These are phyloP conservation scores for Muraenolepis orangiensis DNA, from an alignment of 2,797 vertebrate genomes.

Conservation along the genomic window DNA sequence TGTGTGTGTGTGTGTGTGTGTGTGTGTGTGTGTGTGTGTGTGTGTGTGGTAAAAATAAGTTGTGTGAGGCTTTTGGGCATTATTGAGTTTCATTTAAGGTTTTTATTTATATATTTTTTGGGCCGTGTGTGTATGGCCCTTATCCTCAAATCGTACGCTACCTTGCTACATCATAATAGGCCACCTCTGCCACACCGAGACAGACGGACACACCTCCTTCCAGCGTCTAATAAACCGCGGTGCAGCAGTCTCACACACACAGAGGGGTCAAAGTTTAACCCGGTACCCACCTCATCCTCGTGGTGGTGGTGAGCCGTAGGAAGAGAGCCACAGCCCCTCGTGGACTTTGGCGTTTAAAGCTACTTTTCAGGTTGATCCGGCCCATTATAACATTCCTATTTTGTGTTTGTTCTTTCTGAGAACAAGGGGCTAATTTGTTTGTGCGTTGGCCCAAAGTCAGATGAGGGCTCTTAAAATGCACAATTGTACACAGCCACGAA, in stretches of 20 bases:
- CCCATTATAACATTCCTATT: background rate
- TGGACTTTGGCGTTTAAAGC: too few relatives aligned
- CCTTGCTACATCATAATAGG: conserved; percentile 84
- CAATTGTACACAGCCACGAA: background rate
- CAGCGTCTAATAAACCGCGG: conserved; percentile 78
- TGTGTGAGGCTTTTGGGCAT: too few relatives aligned
- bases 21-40: conserved; percentile 3
- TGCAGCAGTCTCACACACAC: conserved; percentile 61
- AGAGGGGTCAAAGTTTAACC: conserved; percentile 83
- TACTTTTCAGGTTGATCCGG: too few relatives aligned
- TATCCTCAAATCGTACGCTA: background rate
- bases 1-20: conserved; percentile 23
- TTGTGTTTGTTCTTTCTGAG: background rate
- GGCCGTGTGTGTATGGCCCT: background rate
- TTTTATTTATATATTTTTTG: too few relatives aligned
- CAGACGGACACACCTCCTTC: conserved; percentile 75
- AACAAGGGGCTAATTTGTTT: background rate
- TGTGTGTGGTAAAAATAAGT: background rate
- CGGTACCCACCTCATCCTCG: conserved; percentile 81
- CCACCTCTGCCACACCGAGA: conserved; percentile 48
- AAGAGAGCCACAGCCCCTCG: conserved; percentile 35
- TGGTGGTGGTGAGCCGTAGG: conserved; percentile 38
- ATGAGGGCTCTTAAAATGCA: background rate
- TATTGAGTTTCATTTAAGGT: too few relatives aligned
- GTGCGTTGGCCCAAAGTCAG: background rate